A percentile compares a stretch with the other conserved stretches of the same genome.
Conservation (phyloP, 2,888 invertebrate genomes). For the Phalangium opilio region DNA sequence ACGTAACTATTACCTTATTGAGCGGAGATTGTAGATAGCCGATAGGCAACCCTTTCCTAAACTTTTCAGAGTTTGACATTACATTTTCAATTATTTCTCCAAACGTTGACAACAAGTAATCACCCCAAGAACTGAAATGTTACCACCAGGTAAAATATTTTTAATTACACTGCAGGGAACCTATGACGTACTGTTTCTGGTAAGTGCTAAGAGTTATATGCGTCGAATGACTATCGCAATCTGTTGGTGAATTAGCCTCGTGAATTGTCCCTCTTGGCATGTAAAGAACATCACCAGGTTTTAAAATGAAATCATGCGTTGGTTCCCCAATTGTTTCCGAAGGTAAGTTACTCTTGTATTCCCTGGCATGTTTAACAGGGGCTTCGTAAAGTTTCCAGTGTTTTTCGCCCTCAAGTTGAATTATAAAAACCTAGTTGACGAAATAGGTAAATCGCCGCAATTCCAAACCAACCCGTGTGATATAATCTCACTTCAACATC, state of each 20-base stretch:
- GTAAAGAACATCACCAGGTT: background rate
- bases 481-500: background rate
- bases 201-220: conserved; percentile 1
- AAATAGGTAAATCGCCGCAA: background rate
- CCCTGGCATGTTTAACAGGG: background rate
- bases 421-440: background rate
- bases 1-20: too few species aligned
- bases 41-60: too few species aligned
- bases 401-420: background rate
- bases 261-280: background rate
- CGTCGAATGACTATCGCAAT: background rate
- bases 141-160: too few species aligned
- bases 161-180: background rate
- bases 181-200: background rate
- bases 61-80: too few species aligned
- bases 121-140: too few species aligned
- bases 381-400: background rate
- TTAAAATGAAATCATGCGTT: background rate
- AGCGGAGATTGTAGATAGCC: too few species aligned
- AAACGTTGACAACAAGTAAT: too few species aligned
- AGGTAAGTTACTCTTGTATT: background rate
- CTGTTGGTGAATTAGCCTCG: background rate
- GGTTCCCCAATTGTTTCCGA: background rate
- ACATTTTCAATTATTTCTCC: too few species aligned
- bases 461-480: background rate